phyloP scores from a whole-genome alignment of 1,140 invertebrate species.

The Laupala kohalensis region DNA sequence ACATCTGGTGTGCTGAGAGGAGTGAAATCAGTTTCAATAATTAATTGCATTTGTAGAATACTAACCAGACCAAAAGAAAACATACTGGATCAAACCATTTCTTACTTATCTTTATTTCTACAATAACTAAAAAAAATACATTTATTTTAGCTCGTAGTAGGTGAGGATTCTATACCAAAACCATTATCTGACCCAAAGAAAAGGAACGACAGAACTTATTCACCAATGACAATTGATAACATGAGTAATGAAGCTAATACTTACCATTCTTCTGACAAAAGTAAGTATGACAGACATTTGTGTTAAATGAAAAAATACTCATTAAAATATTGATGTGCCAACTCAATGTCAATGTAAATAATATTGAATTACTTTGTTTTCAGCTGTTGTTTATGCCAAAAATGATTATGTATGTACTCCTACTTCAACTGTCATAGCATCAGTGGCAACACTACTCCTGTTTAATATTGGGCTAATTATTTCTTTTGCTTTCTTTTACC shows the following conservation, averaged over 20 bases:
- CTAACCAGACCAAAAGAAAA: too few species aligned
- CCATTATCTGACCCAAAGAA: neutral
- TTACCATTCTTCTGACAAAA: neutral
- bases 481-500: slow-evolving; percentile 7
- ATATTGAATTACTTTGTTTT: slow-evolving; percentile 1
- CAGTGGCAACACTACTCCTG: slow-evolving; percentile 3
- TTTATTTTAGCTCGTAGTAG: slow-evolving; percentile 19
- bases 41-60: too few species aligned
- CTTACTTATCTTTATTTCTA: too few species aligned
- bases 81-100: too few species aligned
- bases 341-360: neutral
- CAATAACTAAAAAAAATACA: too few species aligned
- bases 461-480: slow-evolving; percentile 6
- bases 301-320: too few species aligned
- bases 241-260: neutral
- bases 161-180: slow-evolving; percentile 17
- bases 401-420: slow-evolving; percentile 7
- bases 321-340: neutral
- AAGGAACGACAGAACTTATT: neutral
- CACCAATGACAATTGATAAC: neutral
- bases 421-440: slow-evolving; percentile 3
- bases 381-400: neutral
- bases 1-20: too few species aligned
- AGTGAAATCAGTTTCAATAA: too few species aligned
- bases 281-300: neutral